Evolutionary conservation across 2,888 invertebrate species (phyloP).

Genomic region (Dorcus parallelipipedus): DNA sequence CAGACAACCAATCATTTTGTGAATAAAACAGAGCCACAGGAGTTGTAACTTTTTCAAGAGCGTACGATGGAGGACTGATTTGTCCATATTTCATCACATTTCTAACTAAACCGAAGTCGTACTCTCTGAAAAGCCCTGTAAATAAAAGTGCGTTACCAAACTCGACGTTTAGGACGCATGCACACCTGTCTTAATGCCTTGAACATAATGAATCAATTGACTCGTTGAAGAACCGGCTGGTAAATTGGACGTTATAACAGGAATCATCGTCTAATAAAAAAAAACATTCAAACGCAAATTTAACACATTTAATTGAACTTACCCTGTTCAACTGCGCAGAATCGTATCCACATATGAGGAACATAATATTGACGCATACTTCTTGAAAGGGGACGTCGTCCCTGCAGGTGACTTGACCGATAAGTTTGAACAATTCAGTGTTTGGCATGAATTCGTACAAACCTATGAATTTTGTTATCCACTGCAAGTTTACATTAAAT

Average conservation of each 20-base stretch:
- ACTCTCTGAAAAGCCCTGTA: conserved; percentile 52
- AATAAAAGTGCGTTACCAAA: not conserved
- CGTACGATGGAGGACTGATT: conserved; percentile 20
- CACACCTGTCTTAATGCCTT: conserved; percentile 17
- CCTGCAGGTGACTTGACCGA: conserved; percentile 55
- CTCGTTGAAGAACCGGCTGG: conserved; percentile 29
- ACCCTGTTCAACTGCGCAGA: conserved; percentile 55
- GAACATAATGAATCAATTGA: conserved; percentile 28
- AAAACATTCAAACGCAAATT: not conserved
- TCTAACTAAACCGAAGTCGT: conserved; percentile 50
- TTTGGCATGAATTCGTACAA: conserved; percentile 63
- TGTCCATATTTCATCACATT: conserved; percentile 25
- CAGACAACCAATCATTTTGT: conserved; percentile 52
- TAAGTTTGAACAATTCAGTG: conserved; percentile 49
- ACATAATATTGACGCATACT: conserved; percentile 64
- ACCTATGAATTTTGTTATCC: conserved; percentile 42
- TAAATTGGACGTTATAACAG: conserved; percentile 24
- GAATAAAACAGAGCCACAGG: conserved; percentile 51
- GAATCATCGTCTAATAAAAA: conserved; percentile 14
- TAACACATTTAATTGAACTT: conserved; percentile 14
- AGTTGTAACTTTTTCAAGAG: conserved; percentile 29
- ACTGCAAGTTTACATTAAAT: not conserved
- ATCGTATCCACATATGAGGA: conserved; percentile 62
- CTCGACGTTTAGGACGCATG: not conserved
- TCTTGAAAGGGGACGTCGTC: conserved; percentile 55